Percentiles rank a stretch among this genome's conserved stretches.
Conservation (phyloP, 2,888 invertebrate species). For the Leptura quadrifasciata region DNA sequence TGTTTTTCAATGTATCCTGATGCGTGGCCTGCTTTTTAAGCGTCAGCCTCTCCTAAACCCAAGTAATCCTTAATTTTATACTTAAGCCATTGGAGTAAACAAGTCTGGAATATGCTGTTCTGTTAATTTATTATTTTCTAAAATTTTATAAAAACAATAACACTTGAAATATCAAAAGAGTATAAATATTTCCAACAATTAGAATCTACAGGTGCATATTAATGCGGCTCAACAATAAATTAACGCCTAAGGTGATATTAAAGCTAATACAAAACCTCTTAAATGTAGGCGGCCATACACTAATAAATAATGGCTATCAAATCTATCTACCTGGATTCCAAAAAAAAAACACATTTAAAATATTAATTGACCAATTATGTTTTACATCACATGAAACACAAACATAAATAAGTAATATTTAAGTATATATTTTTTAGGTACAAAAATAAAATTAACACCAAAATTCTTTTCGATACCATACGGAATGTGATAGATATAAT, state of each 20-base stretch:
- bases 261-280: slow-evolving; percentile 15
- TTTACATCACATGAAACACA: not conserved
- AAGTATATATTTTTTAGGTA: not conserved
- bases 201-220: slow-evolving; percentile 2
- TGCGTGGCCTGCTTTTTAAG: no score
- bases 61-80: no score
- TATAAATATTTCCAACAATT: slow-evolving; percentile 28
- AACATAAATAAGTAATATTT: not conserved
- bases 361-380: not conserved
- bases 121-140: slow-evolving; percentile 16
- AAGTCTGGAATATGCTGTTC: no score
- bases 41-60: no score
- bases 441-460: not conserved
- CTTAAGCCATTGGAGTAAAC: no score
- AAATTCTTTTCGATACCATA: not conserved
- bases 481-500: no score
- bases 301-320: not conserved
- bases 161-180: slow-evolving; percentile 34
- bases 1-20: no score
- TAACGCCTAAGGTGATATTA: not conserved
- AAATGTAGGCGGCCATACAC: not conserved
- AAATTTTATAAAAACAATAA: slow-evolving; percentile 37
- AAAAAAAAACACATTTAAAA: not conserved
- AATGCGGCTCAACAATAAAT: slow-evolving; percentile 16
- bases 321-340: not conserved